Evolutionary conservation across 2,888 invertebrate genomes (phyloP).

Genomic region (Drosophila nigricruria): DNA sequence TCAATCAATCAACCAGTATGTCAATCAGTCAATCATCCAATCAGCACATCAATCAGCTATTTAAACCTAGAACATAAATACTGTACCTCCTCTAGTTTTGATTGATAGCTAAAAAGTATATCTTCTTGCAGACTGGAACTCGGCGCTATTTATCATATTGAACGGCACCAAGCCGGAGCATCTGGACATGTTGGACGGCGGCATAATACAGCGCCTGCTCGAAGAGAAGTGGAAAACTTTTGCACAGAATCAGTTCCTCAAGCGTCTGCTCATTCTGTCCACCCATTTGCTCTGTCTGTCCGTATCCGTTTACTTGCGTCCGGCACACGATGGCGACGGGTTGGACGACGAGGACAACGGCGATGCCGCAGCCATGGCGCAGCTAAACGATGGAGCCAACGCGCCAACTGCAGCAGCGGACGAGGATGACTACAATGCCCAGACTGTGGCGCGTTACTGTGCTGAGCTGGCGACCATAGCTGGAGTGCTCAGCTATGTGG

Average conservation of each 20-base stretch:
- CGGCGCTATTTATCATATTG: slow-evolving; percentile 98
- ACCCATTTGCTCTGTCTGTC: slow-evolving; percentile 95
- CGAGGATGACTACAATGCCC: slow-evolving; percentile 83
- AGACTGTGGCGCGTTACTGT: slow-evolving; percentile 88
- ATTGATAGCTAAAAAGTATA: no score
- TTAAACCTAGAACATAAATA: background rate
- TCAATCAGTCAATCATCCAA: background rate
- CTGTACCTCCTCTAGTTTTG: no score
- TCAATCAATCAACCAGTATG: background rate
- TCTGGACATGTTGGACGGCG: slow-evolving; percentile 99
- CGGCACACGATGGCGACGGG: slow-evolving; percentile 85
- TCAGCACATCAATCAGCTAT: background rate
- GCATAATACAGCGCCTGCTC: slow-evolving; percentile 97
- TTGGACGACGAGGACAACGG: slow-evolving; percentile 55
- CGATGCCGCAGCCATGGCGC: slow-evolving; percentile 47
- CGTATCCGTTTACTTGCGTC: slow-evolving; percentile 96
- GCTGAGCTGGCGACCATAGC: slow-evolving; percentile 94
- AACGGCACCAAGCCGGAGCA: slow-evolving; percentile 99
- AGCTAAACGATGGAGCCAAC: slow-evolving; percentile 25
- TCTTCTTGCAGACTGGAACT: slow-evolving; percentile 95
- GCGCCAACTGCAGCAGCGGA: slow-evolving; percentile 5
- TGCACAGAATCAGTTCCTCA: slow-evolving; percentile 96
- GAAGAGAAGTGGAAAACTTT: slow-evolving; percentile 99
- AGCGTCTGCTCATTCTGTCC: slow-evolving; percentile 94
- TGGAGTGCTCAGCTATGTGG: slow-evolving; percentile 94